Evolutionary conservation across 2,888 invertebrate genomes (phyloP).

Genomic region (Choreutis nemorana): DNA sequence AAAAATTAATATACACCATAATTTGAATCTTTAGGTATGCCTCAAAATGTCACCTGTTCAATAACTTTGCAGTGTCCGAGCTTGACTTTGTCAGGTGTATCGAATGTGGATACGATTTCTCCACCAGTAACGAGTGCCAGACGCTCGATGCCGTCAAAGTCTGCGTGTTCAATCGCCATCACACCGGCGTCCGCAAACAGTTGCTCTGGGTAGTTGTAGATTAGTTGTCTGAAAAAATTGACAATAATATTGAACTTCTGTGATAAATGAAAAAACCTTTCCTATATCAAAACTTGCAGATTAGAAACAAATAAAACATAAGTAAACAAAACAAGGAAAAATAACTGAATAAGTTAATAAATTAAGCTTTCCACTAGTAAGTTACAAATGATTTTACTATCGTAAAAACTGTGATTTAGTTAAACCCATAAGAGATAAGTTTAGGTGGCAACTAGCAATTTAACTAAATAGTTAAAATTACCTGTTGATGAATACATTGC

Average conservation of each 20-base stretch:
- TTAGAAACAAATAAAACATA: too few species aligned
- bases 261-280: too few species aligned
- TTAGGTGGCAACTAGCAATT: too few species aligned
- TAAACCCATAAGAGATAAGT: too few species aligned
- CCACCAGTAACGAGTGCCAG: slow-evolving; percentile 97
- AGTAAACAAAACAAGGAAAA: too few species aligned
- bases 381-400: too few species aligned
- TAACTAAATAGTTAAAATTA: slow-evolving; percentile 18
- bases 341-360: too few species aligned
- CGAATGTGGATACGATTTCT: slow-evolving; percentile 98
- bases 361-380: too few species aligned
- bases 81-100: slow-evolving; percentile 89
- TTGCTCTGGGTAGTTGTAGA: slow-evolving; percentile 99
- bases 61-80: slow-evolving; percentile 94
- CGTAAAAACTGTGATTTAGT: too few species aligned
- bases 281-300: too few species aligned
- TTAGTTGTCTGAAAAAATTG: slow-evolving; percentile 77
- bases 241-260: slow-evolving; percentile 2
- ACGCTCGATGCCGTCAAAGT: slow-evolving; percentile 98
- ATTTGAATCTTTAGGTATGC: too few species aligned
- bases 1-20: too few species aligned
- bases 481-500: slow-evolving; percentile 98
- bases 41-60: slow-evolving; percentile 92
- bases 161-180: slow-evolving; percentile 99
- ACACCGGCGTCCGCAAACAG: slow-evolving; percentile 97